Percentiles rank a stretch among this genome's conserved stretches.
phyloP scores from a whole-genome alignment of 2,113 vertebrate genomes.

The Antennarius striatus region DNA sequence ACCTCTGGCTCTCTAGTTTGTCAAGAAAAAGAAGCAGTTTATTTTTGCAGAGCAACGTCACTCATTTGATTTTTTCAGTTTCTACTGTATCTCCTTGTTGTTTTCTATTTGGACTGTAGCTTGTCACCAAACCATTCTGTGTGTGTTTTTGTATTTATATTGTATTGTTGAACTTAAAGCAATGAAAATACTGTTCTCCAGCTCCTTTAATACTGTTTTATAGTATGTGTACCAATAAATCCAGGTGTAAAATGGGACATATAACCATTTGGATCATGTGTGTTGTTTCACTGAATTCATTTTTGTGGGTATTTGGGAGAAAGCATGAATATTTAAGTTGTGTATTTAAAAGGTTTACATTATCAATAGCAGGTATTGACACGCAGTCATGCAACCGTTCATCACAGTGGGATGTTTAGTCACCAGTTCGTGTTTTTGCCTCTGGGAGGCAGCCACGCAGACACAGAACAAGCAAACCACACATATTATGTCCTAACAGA shows the following conservation, averaged over 20 bases:
- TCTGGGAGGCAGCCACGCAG: too few species aligned
- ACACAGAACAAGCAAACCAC: too few species aligned
- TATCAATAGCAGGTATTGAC: too few species aligned
- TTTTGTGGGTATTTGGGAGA: neutral
- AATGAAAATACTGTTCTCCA: conserved; percentile 80
- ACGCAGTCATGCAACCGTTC: too few species aligned
- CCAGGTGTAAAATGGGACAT: conserved; percentile 74
- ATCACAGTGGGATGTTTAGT: too few species aligned
- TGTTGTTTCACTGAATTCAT: conserved; percentile 12
- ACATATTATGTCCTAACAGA: too few species aligned
- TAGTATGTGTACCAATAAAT: conserved; percentile 87
- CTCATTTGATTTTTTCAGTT: conserved; percentile 69
- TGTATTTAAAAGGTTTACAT: too few species aligned
- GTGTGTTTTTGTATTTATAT: conserved; percentile 85
- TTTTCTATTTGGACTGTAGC: conserved; percentile 80
- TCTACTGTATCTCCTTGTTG: conserved; percentile 64
- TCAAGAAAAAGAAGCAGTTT: conserved; percentile 67
- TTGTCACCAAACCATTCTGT: conserved; percentile 77
- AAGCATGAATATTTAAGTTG: too few species aligned
- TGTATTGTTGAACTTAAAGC: conserved; percentile 84
- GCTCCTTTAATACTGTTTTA: conserved; percentile 90
- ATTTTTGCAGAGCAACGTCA: conserved; percentile 80
- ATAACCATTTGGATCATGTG: conserved; percentile 18
- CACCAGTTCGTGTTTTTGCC: too few species aligned
- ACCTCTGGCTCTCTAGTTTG: conserved; percentile 76